A percentile compares a stretch with the other conserved stretches of the same genome.
These are phyloP conservation scores for Drosophila auraria DNA, from an alignment of 1,140 invertebrate genomes.

Conservation along the genomic window DNA sequence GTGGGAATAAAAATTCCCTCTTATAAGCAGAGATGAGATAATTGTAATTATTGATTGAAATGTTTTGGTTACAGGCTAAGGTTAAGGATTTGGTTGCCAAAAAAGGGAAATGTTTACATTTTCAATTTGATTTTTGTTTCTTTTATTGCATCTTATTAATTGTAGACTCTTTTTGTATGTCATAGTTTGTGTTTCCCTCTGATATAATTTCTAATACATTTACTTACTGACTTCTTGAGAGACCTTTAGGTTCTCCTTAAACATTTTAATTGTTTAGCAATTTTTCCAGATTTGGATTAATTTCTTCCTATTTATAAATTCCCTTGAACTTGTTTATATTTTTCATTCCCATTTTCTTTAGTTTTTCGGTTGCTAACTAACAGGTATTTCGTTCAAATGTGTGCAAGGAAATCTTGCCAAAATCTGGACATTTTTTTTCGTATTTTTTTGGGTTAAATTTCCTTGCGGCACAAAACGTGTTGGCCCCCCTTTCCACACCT, in stretches of 20 bases:
- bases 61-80: slow-evolving; percentile 1
- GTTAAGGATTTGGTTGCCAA: too few species aligned
- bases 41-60: slow-evolving; percentile 51
- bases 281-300: too few species aligned
- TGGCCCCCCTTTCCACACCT: slow-evolving; percentile 38
- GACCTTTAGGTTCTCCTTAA: too few species aligned
- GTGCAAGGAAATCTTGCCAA: not conserved
- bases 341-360: not conserved
- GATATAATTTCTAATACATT: too few species aligned
- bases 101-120: not conserved
- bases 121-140: not conserved
- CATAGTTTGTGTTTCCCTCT: too few species aligned
- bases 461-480: slow-evolving; percentile 32
- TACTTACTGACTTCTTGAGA: too few species aligned
- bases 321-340: not conserved
- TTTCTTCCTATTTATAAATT: too few species aligned
- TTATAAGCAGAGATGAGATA: slow-evolving; percentile 14
- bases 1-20: not conserved
- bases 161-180: too few species aligned
- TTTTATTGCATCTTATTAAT: too few species aligned
- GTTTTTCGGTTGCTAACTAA: not conserved
- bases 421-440: not conserved
- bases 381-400: too few species aligned
- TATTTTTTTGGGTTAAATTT: slow-evolving; percentile 20
- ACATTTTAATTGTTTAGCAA: too few species aligned